These are phyloP conservation scores for Sclerodermus sp. DNA, from an alignment of 2,888 invertebrate genomes.

Conservation along the genomic window DNA sequence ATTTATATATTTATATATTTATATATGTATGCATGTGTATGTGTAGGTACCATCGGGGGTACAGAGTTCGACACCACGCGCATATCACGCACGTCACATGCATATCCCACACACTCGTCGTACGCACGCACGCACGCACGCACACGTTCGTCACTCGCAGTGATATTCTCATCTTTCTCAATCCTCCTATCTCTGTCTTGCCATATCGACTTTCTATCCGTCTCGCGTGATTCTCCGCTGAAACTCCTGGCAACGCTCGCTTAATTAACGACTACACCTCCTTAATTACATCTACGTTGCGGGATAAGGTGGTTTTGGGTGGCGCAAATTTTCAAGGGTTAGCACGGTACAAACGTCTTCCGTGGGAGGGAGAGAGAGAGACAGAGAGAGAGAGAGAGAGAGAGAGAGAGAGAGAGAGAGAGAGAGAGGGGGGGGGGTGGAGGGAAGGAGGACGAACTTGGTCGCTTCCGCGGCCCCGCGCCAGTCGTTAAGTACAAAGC, in stretches of 20 bases:
- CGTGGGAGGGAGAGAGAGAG: too few species aligned
- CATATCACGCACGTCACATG: neutral
- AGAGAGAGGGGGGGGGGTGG: too few species aligned
- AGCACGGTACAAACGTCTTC: too few species aligned
- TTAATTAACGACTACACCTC: neutral
- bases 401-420: too few species aligned
- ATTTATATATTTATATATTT: conserved; percentile 18
- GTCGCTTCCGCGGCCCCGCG: too few species aligned
- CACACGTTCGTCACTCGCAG: neutral
- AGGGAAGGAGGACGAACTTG: too few species aligned
- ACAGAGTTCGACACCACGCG: conserved; percentile 7
- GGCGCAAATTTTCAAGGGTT: too few species aligned
- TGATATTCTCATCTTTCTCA: neutral
- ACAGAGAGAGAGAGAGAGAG: too few species aligned
- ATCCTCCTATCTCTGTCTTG: neutral
- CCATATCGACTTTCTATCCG: neutral
- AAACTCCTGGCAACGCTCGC: neutral
- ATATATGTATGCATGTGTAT: conserved; percentile 1
- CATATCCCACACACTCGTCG: neutral
- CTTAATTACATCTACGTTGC: too few species aligned
- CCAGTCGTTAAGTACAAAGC: too few species aligned
- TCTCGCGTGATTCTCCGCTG: neutral
- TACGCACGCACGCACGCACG: conserved; percentile 5
- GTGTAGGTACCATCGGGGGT: neutral
- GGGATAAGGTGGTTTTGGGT: too few species aligned